Conservation (phyloP, 2,797 vertebrate genomes). For the Notolabrus celidotus region DNA sequence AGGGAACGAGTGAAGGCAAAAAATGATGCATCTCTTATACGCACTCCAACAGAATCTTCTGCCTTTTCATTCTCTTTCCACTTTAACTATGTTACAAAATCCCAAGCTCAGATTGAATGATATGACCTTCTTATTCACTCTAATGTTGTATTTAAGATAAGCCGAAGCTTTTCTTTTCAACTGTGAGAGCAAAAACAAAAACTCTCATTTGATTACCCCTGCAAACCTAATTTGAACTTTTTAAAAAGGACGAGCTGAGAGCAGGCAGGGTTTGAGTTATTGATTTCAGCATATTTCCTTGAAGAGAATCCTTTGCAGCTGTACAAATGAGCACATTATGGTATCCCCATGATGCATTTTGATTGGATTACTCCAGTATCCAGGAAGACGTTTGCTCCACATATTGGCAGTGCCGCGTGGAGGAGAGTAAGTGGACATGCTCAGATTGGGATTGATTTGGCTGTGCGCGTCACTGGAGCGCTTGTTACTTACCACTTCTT, state of each 20-base stretch:
- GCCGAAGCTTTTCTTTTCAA: conserved; percentile 24
- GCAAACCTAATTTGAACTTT: conserved; percentile 67
- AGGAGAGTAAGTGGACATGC: conserved; percentile 57
- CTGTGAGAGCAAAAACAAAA: conserved; percentile 60
- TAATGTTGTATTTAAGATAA: conserved; percentile 52
- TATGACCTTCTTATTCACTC: conserved; percentile 57
- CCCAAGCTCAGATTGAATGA: conserved; percentile 60
- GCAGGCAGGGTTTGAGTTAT: conserved; percentile 52
- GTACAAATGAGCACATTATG: conserved; percentile 72
- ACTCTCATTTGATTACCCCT: conserved; percentile 72
- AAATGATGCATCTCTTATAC: conserved; percentile 60
- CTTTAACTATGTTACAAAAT: conserved; percentile 65
- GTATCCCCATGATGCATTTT: conserved; percentile 69
- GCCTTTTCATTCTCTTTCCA: conserved; percentile 59
- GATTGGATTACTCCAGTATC: conserved; percentile 74
- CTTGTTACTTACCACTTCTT: conserved; percentile 44
- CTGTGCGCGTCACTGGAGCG: conserved; percentile 26
- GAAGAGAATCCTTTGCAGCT: conserved; percentile 59
- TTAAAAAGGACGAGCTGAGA: conserved; percentile 40
- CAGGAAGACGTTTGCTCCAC: conserved; percentile 64
- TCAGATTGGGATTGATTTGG: conserved; percentile 66
- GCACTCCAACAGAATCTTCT: conserved; percentile 46
- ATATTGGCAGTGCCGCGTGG: conserved; percentile 55
- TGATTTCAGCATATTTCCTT: conserved; percentile 68
- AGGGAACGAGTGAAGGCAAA: conserved; percentile 53